Conservation (phyloP, 2,797 vertebrate species). For the Squalus acanthias region DNA sequence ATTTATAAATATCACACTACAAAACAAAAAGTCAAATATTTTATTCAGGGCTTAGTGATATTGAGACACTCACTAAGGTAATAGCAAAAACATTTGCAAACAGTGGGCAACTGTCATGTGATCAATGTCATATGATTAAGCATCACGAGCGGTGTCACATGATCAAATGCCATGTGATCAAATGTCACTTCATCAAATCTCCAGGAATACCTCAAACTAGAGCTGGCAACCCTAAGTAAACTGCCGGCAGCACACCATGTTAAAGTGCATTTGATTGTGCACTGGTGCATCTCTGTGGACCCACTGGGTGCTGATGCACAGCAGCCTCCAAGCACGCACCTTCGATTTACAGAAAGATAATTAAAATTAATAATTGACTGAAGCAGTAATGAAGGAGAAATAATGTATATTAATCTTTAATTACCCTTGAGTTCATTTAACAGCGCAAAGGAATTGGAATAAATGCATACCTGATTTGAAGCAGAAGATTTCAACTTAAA, state of each 20-base stretch:
- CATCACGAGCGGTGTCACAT: background rate
- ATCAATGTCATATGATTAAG: no score
- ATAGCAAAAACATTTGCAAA: no score
- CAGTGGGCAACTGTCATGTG: no score
- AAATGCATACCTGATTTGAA: background rate
- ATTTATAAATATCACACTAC: background rate
- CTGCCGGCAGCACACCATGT: background rate
- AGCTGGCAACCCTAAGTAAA: background rate
- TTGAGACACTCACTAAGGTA: no score
- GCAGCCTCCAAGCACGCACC: background rate
- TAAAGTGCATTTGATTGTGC: background rate
- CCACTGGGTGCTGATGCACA: background rate
- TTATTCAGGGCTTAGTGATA: background rate
- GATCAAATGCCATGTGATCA: background rate
- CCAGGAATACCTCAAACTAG: background rate
- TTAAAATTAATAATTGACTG: slow-evolving; percentile 35
- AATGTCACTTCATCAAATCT: background rate
- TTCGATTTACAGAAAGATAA: slow-evolving; percentile 25
- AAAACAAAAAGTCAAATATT: background rate
- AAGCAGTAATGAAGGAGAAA: slow-evolving; percentile 32
- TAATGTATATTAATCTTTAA: slow-evolving; percentile 44
- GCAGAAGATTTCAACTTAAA: slow-evolving; percentile 11
- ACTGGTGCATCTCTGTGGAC: background rate
- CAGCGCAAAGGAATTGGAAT: slow-evolving; percentile 41
- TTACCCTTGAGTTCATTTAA: slow-evolving; percentile 55